Conservation (phyloP, 2,113 vertebrate genomes). For the Cyanoderma ruficeps region DNA sequence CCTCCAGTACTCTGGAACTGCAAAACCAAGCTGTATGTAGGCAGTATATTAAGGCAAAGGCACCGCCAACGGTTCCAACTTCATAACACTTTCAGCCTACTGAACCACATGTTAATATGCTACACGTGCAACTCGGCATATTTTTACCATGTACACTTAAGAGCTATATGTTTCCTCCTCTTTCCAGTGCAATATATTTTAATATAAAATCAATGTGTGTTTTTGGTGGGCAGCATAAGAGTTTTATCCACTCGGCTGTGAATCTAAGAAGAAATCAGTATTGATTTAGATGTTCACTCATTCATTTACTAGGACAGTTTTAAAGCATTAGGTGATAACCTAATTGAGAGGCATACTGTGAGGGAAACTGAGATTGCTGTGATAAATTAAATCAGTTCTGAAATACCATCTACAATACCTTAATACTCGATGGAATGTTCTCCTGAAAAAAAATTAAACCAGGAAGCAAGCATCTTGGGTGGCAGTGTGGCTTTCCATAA, state of each 20-base stretch:
- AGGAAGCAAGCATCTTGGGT: not conserved
- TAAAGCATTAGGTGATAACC: slow-evolving; percentile 41
- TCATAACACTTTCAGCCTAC: not conserved
- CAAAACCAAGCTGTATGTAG: not conserved
- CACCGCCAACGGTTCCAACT: not conserved
- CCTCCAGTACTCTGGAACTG: not conserved
- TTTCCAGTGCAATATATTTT: slow-evolving; percentile 10
- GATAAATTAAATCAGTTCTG: slow-evolving; percentile 28
- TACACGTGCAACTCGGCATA: not conserved
- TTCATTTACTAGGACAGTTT: slow-evolving; percentile 31
- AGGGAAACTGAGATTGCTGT: slow-evolving; percentile 25
- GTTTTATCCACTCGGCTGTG: slow-evolving; percentile 18
- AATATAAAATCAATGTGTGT: slow-evolving; percentile 24
- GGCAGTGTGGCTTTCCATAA: not conserved
- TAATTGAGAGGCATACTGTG: slow-evolving; percentile 1
- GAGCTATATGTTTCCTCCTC: not conserved
- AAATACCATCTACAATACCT: not conserved
- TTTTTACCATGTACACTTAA: not conserved
- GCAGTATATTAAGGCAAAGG: not conserved
- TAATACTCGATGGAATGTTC: not conserved
- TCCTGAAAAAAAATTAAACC: not conserved
- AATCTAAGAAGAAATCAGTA: not conserved
- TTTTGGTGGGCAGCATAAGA: slow-evolving; percentile 4
- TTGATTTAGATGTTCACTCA: slow-evolving; percentile 45
- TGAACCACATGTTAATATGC: slow-evolving; percentile 30